Conservation (phyloP, 2,888 invertebrate genomes). For the Acleris cristana region DNA sequence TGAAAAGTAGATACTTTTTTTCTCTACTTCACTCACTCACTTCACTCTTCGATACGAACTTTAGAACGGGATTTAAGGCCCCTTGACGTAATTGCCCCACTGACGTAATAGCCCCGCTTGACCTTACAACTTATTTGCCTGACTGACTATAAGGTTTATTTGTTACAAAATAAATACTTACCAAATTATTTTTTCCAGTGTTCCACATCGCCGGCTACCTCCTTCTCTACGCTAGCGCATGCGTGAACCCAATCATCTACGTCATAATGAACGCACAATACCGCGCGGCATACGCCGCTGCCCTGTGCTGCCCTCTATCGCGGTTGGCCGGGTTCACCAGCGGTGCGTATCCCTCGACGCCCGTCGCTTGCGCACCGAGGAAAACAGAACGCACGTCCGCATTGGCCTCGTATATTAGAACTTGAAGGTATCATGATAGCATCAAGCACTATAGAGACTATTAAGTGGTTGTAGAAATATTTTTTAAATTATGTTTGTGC, state of each 20-base stretch:
- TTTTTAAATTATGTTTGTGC: background rate
- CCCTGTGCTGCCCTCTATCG: constrained; percentile 87
- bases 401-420: constrained; percentile 68
- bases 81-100: no score
- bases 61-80: no score
- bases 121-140: no score
- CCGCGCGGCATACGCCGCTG: constrained; percentile 93
- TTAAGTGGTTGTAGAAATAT: constrained; percentile 8
- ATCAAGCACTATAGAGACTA: constrained; percentile 16
- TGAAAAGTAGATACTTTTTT: no score
- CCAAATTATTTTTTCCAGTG: constrained; percentile 73
- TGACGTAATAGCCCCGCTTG: no score
- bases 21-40: no score
- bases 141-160: no score
- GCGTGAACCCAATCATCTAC: constrained; percentile 97
- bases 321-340: constrained; percentile 84
- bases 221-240: constrained; percentile 93
- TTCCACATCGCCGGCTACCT: constrained; percentile 92
- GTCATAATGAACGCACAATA: constrained; percentile 98
- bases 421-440: constrained; percentile 72
- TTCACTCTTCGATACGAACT: no score
- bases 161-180: background rate
- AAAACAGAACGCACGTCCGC: constrained; percentile 70
- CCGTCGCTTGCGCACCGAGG: constrained; percentile 64
- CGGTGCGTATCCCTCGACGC: constrained; percentile 82